Evolutionary conservation across 1,140 invertebrate genomes (phyloP), one percentile per base, ranked within the genome.

Genomic region (Scaptomyza graminum): DNA sequence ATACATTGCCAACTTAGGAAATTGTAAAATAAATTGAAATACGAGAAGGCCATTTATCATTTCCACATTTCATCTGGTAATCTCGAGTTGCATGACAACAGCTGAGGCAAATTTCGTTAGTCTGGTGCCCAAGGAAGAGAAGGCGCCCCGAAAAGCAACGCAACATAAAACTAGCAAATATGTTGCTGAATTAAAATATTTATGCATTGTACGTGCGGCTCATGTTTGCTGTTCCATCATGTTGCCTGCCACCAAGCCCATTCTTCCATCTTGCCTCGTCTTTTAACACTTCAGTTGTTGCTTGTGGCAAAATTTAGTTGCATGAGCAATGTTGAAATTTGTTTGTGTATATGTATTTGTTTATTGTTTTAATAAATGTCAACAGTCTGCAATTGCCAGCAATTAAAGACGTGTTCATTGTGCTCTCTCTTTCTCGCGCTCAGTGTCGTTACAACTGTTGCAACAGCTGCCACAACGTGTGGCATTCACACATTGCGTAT

Each of bases 341-440:
- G 18, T 70, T 52, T 55, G 61, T 60, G 70, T 43, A 37, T 66
- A 87, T 82, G 41, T 66, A 87, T 82, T 87, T 82, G 82, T 87
- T 87, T 87, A 88, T 87, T 87, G 78, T 87, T 88, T 87, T 79
- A 87, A 82, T 87, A 88, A 87, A 87, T 75, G 83, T 88, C 83
- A 87, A 78, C 66, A 73, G 65, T 61, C 69, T 64, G 69, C 75
- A 77, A 67, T 73, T 76, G 52, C 34, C 63, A 55, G 66, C 83
- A 82, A 88, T 87, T 88, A 82, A 87, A 73, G 83, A 66, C 69
- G 56, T 57, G 31, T 34, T 34, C 31, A 7, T 34, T 34, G 31
- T 34, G 31, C 31, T 34, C 8, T 34, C 7, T 34, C 5, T 28
- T 7, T 28, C 28, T 7, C n/a, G n/a, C n/a, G 43, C 59, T 41